Conservation (phyloP, 2,888 invertebrate genomes). For the Caenorhabditis sp. region DNA sequence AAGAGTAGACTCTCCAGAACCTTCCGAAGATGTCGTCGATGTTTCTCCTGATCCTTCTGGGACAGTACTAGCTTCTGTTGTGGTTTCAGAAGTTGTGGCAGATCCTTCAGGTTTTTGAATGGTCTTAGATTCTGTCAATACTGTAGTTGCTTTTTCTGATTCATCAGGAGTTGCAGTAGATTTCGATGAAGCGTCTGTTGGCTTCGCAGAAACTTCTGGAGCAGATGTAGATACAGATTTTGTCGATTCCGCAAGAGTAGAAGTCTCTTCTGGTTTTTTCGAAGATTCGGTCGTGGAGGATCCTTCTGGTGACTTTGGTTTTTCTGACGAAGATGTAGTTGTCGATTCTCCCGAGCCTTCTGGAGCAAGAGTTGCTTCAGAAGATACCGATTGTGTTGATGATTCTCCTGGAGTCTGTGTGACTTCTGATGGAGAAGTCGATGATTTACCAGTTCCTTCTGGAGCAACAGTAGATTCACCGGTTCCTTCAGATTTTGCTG, state of each 20-base stretch:
- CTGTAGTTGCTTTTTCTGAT: no score
- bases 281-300: slow-evolving; percentile 8
- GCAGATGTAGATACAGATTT: no score
- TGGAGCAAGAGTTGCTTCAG: background rate
- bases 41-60: slow-evolving; percentile 7
- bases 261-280: no score
- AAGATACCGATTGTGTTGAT: slow-evolving; percentile 1
- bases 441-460: background rate
- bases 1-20: background rate
- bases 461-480: background rate
- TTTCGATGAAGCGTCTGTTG: no score
- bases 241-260: no score
- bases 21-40: background rate
- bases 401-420: background rate
- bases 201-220: no score
- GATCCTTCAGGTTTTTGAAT: slow-evolving; percentile 3
- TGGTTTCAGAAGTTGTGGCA: slow-evolving; percentile 12
- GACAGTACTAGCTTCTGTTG: slow-evolving; percentile 3
- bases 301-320: slow-evolving; percentile 1
- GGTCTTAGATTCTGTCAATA: no score
- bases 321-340: slow-evolving; percentile 4
- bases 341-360: slow-evolving; percentile 13
- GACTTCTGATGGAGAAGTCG: background rate
- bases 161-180: no score
- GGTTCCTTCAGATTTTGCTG: background rate